These are phyloP conservation scores for Erpornis zantholeuca DNA, from an alignment of 2,113 vertebrate genomes.

Conservation along the genomic window DNA sequence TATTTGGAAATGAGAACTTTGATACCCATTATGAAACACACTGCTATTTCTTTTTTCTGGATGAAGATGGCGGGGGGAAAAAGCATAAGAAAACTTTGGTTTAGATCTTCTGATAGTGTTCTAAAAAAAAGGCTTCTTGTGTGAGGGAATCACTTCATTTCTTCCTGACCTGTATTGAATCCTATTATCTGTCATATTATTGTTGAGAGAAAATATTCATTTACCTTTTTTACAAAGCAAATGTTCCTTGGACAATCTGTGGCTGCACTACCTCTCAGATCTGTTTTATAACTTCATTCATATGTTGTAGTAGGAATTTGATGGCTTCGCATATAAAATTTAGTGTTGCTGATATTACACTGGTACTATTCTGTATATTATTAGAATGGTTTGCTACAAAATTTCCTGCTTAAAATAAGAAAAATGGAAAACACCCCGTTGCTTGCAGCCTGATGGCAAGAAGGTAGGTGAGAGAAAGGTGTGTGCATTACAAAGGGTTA, in stretches of 20 bases:
- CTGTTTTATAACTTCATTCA: neutral
- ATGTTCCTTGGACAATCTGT: neutral
- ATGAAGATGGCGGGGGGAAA: rapidly evolving
- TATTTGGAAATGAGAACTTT: neutral
- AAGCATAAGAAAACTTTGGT: neutral
- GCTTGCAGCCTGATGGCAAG: neutral
- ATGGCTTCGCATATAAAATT: neutral
- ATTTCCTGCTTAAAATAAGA: neutral
- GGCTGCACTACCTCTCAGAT: neutral
- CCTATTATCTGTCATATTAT: neutral
- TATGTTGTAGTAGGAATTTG: neutral
- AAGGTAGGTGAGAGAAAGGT: neutral
- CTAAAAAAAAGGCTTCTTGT: neutral
- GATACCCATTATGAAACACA: neutral
- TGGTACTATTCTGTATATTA: neutral
- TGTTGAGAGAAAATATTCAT: neutral
- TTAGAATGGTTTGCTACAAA: neutral
- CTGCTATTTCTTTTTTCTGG: neutral
- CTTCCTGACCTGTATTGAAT: neutral
- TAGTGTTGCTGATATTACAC: neutral
- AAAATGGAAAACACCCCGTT: neutral
- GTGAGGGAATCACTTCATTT: neutral
- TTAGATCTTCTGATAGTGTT: neutral
- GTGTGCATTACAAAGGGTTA: neutral
- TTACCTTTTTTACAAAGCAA: neutral